These are phyloP conservation scores for Eupsittula cactorum DNA, from an alignment of 2,113 vertebrate species.

Conservation along the genomic window DNA sequence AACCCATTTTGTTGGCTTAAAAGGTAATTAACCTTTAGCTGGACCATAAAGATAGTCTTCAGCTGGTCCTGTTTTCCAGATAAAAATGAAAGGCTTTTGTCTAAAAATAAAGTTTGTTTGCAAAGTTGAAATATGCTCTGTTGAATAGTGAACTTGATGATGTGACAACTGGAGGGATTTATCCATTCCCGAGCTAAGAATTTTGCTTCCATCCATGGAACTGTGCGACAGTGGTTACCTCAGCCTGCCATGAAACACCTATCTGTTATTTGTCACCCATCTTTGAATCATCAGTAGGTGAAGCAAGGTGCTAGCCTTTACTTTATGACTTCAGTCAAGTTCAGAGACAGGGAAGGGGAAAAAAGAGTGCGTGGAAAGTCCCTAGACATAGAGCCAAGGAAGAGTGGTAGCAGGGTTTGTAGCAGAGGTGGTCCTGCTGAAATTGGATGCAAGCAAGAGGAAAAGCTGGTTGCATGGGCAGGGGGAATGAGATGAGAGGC, in stretches of 20 bases:
- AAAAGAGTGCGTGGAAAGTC: not conserved
- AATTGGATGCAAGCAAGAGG: not conserved
- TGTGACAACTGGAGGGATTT: not conserved
- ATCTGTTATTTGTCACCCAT: not conserved
- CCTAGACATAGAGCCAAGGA: not conserved
- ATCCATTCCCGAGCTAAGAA: not conserved
- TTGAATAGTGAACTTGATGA: not conserved
- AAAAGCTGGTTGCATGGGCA: not conserved
- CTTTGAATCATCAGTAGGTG: fast-evolving
- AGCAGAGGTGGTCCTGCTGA: not conserved
- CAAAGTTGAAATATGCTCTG: not conserved
- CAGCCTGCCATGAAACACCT: not conserved
- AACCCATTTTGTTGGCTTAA: not conserved
- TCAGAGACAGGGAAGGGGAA: not conserved
- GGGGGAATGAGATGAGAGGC: not conserved
- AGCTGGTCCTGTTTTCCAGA: not conserved
- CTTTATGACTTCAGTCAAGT: not conserved
- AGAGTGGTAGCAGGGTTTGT: not conserved
- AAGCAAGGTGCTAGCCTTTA: not conserved
- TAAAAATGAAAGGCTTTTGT: not conserved
- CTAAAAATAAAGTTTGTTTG: not conserved
- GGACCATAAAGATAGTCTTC: not conserved
- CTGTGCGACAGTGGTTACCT: not conserved
- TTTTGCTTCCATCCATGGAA: not conserved
- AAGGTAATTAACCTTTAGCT: slow-evolving; percentile 29